These are phyloP conservation scores for Drosophila sproati DNA, from an alignment of 1,140 invertebrate genomes.

Conservation along the genomic window DNA sequence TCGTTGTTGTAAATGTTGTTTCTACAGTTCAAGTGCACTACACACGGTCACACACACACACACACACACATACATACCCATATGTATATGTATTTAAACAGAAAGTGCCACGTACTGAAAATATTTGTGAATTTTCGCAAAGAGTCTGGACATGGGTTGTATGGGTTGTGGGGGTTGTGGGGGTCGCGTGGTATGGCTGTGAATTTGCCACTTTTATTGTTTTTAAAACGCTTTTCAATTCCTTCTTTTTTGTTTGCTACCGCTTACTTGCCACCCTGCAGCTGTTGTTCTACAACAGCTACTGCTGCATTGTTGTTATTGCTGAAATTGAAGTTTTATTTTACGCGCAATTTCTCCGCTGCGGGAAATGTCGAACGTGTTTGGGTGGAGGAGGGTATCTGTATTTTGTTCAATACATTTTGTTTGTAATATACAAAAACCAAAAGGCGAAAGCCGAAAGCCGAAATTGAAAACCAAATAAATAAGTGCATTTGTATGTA, in stretches of 20 bases:
- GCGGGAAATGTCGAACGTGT: background rate
- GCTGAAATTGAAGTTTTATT: constrained; percentile 56
- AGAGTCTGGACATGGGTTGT: background rate
- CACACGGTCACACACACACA: constrained; percentile 22
- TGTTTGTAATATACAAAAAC: constrained; percentile 41
- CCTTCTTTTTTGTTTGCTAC: constrained; percentile 16
- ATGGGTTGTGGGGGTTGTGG: background rate
- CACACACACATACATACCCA: constrained; percentile 8
- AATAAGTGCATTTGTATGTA: constrained; percentile 46
- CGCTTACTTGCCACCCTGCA: constrained; percentile 3
- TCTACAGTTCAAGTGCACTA: constrained; percentile 39
- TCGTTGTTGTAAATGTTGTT: constrained; percentile 29
- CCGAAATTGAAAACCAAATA: constrained; percentile 57
- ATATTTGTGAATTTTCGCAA: constrained; percentile 48
- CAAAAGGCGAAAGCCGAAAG: constrained; percentile 36
- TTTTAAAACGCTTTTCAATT: constrained; percentile 61
- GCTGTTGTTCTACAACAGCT: background rate
- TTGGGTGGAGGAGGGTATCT: background rate
- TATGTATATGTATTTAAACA: too few relatives aligned
- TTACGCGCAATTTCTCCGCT: constrained; percentile 57
- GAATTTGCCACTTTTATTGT: constrained; percentile 61
- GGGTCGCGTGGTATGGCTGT: constrained; percentile 15
- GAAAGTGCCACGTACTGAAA: constrained; percentile 34
- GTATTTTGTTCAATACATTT: constrained; percentile 40
- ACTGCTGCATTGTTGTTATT: constrained; percentile 35